Evolutionary conservation across 2,797 vertebrate genomes (phyloP).

Genomic region (Epinephelus malabaricus): DNA sequence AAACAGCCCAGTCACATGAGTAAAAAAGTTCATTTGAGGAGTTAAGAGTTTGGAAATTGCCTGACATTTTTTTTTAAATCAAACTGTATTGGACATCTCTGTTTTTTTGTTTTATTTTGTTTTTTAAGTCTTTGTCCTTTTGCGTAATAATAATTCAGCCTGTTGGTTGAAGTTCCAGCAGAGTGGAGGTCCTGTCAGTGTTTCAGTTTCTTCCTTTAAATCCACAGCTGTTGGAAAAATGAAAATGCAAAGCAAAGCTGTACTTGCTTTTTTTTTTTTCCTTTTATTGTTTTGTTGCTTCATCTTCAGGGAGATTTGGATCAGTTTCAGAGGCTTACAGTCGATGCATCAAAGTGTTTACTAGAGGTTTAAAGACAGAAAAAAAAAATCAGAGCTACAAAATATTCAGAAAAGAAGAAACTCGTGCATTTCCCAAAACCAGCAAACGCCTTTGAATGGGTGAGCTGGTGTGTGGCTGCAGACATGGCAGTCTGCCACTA

Average conservation of each 20-base stretch:
- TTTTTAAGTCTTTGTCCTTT: not conserved
- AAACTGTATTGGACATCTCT: slow-evolving; percentile 28
- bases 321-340: slow-evolving; percentile 54
- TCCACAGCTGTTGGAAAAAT: slow-evolving; percentile 29
- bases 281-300: slow-evolving; percentile 35
- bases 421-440: slow-evolving; percentile 39
- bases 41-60: not conserved
- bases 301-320: slow-evolving; percentile 73
- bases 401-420: slow-evolving; percentile 32
- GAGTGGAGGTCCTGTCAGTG: slow-evolving; percentile 46
- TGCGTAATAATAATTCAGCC: slow-evolving; percentile 6
- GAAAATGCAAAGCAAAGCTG: slow-evolving; percentile 47
- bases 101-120: slow-evolving; percentile 18
- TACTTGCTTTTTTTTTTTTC: slow-evolving; percentile 16
- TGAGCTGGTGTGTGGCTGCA: slow-evolving; percentile 39
- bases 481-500: slow-evolving; percentile 24
- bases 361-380: slow-evolving; percentile 27
- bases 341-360: slow-evolving; percentile 65
- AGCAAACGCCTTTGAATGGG: slow-evolving; percentile 43
- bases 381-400: slow-evolving; percentile 12
- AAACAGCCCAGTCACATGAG: not conserved
- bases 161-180: slow-evolving; percentile 23
- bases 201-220: slow-evolving; percentile 55
- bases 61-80: slow-evolving; percentile 2
- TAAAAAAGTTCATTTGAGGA: slow-evolving; percentile 13